Evolutionary conservation across 2,113 vertebrate genomes (phyloP).

Genomic region (Corydoras sp.): DNA sequence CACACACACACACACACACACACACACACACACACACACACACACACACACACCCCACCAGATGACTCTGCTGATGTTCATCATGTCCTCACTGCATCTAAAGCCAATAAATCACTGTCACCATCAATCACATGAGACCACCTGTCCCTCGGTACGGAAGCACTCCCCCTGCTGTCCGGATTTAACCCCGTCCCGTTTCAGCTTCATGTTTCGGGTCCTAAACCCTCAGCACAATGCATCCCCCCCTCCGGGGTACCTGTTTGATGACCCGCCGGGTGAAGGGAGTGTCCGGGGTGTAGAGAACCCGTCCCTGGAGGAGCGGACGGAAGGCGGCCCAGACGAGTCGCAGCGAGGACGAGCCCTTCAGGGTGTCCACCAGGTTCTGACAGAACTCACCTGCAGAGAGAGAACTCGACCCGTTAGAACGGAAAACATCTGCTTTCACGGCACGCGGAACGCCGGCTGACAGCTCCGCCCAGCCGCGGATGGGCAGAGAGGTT

Average conservation of each 20-base stretch:
- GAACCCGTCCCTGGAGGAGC: constrained; percentile 81
- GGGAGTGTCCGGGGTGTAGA: constrained; percentile 86
- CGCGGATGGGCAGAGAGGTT: not conserved
- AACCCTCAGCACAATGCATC: too few relatives aligned
- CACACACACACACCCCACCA: not conserved
- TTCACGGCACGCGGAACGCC: not conserved
- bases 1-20: not conserved
- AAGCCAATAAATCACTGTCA: not conserved
- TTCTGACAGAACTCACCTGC: constrained; percentile 85
- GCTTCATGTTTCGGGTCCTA: too few relatives aligned
- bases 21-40: not conserved
- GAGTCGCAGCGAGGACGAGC: constrained; percentile 76
- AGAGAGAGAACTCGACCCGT: not conserved
- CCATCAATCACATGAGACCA: not conserved
- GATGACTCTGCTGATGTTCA: not conserved
- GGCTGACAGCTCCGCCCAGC: not conserved
- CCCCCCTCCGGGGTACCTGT: constrained; percentile 65
- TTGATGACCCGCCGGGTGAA: constrained; percentile 74
- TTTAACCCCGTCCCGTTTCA: too few relatives aligned
- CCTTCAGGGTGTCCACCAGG: constrained; percentile 77
- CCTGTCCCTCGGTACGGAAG: not conserved
- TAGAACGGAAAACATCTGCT: not conserved
- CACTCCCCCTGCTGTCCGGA: too few relatives aligned
- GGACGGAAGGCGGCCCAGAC: constrained; percentile 87
- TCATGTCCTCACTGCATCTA: not conserved